Conservation (phyloP, 2,888 invertebrate species). For the Drosophila picticornis region DNA sequence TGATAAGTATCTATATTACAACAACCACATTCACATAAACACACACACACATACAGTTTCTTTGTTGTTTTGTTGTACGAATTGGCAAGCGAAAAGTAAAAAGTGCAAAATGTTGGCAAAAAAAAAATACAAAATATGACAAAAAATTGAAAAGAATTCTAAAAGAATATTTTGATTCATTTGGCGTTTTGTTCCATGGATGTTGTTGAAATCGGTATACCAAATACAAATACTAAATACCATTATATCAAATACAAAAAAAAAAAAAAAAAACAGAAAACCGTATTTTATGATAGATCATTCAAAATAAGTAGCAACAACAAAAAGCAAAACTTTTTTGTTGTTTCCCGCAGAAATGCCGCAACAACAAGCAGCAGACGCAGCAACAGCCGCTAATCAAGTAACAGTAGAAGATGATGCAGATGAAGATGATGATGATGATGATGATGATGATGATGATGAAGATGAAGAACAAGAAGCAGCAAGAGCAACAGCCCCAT, state of each 20-base stretch:
- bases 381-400: slow-evolving; percentile 60
- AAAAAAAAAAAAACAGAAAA: slow-evolving; percentile 18
- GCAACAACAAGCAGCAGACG: slow-evolving; percentile 48
- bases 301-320: slow-evolving; percentile 60
- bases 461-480: background rate
- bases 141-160: slow-evolving; percentile 44
- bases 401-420: slow-evolving; percentile 26
- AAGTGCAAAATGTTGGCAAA: slow-evolving; percentile 51
- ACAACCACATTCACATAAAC: slow-evolving; percentile 28
- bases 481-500: background rate
- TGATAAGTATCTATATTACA: slow-evolving; percentile 36
- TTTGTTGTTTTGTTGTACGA: slow-evolving; percentile 76
- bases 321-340: slow-evolving; percentile 73
- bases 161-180: slow-evolving; percentile 68
- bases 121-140: slow-evolving; percentile 22
- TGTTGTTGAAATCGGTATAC: slow-evolving; percentile 69
- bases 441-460: slow-evolving; percentile 12
- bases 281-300: slow-evolving; percentile 44
- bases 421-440: background rate
- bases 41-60: slow-evolving; percentile 45
- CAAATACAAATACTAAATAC: slow-evolving; percentile 55
- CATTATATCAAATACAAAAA: slow-evolving; percentile 37
- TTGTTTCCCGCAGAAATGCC: slow-evolving; percentile 72
- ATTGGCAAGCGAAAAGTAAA: slow-evolving; percentile 64
- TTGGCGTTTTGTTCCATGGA: slow-evolving; percentile 80